Evolutionary conservation across 2,888 invertebrate genomes (phyloP).

Genomic region (Eueremaeus valkanovi): DNA sequence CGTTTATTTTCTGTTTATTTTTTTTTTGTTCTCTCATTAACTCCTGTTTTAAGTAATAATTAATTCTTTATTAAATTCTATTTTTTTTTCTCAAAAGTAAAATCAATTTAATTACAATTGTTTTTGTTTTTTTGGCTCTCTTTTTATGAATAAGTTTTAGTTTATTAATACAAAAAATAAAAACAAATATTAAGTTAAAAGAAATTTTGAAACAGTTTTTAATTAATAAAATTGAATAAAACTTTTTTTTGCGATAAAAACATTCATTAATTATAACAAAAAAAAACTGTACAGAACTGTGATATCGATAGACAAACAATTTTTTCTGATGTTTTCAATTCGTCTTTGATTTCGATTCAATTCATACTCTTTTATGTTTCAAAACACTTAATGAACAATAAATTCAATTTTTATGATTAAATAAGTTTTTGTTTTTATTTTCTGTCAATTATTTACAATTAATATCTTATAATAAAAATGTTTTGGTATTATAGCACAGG

Average conservation of each 20-base stretch:
- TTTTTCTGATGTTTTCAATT: slow-evolving; percentile 5
- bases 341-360: background rate
- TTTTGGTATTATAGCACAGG: slow-evolving; percentile 37
- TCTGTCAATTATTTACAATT: background rate
- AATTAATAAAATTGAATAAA: background rate
- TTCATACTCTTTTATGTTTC: too few species aligned
- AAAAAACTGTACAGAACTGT: slow-evolving; percentile 34
- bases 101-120: too few species aligned
- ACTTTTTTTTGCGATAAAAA: background rate
- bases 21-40: too few species aligned
- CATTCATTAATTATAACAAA: slow-evolving; percentile 3
- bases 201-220: background rate
- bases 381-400: background rate
- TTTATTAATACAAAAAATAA: too few species aligned
- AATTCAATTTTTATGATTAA: background rate
- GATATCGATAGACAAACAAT: slow-evolving; percentile 27
- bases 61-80: too few species aligned
- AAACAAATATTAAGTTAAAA: slow-evolving; percentile 1
- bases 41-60: too few species aligned
- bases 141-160: too few species aligned
- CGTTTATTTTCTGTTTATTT: too few species aligned
- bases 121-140: too few species aligned
- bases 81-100: too few species aligned
- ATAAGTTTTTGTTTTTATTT: background rate
- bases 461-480: background rate